Evolutionary conservation across 2,797 vertebrate genomes (phyloP).

Genomic region (Paramormyrops hopkinsi): DNA sequence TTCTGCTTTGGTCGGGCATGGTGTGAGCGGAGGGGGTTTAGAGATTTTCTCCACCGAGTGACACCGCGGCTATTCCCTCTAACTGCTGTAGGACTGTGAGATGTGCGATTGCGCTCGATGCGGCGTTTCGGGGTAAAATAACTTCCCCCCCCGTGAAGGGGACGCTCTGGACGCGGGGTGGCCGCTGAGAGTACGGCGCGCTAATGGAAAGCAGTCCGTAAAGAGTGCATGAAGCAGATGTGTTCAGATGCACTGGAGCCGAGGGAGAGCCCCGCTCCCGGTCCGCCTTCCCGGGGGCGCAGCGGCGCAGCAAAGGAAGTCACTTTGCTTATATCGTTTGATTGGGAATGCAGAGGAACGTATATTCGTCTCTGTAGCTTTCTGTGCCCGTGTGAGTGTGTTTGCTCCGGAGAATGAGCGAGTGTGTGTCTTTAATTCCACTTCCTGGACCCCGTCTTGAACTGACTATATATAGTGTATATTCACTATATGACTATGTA

Average conservation of each 20-base stretch:
- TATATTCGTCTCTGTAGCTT: not conserved
- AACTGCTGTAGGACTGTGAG: not conserved
- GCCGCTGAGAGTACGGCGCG: not conserved
- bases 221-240: not conserved
- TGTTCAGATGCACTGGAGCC: not conserved
- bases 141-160: not conserved
- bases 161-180: not conserved
- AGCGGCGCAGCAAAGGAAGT: not conserved
- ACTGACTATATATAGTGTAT: not conserved
- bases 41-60: not conserved
- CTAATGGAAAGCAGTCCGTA: not conserved
- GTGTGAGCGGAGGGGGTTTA: not conserved
- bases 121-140: not conserved
- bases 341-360: not conserved
- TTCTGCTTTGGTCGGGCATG: not conserved
- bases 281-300: not conserved
- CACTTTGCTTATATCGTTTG: not conserved
- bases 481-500: not conserved
- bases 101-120: not conserved
- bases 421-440: not conserved
- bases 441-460: not conserved
- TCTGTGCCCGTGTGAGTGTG: not conserved
- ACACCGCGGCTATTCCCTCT: not conserved
- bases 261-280: not conserved
- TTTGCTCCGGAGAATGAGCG: not conserved